Evolutionary conservation across 1,140 invertebrate genomes (phyloP).

Genomic region (Lineus longissimus): DNA sequence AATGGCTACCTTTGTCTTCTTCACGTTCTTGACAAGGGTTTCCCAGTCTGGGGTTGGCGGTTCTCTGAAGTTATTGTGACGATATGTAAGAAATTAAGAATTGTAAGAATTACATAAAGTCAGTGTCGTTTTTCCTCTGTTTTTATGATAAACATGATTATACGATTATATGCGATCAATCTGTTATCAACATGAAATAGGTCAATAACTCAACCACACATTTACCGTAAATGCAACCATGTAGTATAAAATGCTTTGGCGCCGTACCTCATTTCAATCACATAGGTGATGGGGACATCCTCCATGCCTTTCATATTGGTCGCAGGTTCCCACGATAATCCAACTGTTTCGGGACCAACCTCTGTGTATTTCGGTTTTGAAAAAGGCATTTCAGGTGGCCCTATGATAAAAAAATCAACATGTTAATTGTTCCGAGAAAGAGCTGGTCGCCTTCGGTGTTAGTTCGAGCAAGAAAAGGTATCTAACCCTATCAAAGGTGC

Average conservation of each 20-base stretch:
- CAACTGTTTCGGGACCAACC: background rate
- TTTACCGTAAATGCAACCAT: background rate
- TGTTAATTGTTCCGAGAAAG: background rate
- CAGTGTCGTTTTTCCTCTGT: too few relatives aligned
- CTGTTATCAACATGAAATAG: too few relatives aligned
- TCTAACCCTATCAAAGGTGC: too few relatives aligned
- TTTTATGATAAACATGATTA: too few relatives aligned
- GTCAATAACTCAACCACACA: too few relatives aligned
- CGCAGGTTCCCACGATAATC: background rate
- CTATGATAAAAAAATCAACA: constrained; percentile 27
- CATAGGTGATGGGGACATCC: background rate
- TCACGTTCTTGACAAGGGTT: background rate
- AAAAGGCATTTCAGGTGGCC: constrained; percentile 10
- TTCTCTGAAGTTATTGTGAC: background rate
- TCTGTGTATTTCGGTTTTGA: background rate
- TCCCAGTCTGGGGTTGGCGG: constrained; percentile 1
- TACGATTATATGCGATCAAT: too few relatives aligned
- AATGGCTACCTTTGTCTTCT: too few relatives aligned
- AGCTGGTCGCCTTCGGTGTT: background rate
- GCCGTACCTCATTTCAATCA: background rate
- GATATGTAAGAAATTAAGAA: background rate
- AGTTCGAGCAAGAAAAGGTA: background rate
- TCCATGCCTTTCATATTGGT: background rate
- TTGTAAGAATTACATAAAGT: background rate
- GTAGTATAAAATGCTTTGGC: background rate